Evolutionary conservation across 2,888 invertebrate species (phyloP).

Genomic region (Amblyjoppa proteus): DNA sequence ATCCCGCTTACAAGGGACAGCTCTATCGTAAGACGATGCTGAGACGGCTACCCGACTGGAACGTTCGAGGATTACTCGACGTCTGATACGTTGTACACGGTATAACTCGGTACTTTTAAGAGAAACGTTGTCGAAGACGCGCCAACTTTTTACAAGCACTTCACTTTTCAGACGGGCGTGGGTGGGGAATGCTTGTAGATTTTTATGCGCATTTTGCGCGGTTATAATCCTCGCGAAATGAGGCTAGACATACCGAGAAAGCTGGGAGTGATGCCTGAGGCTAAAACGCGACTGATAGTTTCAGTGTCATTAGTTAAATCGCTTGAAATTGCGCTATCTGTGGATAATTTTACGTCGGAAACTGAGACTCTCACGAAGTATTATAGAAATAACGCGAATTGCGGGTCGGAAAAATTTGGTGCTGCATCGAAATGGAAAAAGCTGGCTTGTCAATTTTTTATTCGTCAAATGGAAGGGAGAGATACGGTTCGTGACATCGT

Average conservation of each 20-base stretch:
- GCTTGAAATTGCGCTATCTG: background rate
- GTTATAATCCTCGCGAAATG: background rate
- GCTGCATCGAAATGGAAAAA: background rate
- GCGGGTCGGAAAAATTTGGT: background rate
- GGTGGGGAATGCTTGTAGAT: background rate
- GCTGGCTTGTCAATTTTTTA: background rate
- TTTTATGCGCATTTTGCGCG: background rate
- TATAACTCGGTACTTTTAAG: background rate
- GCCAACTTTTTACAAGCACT: constrained; percentile 7
- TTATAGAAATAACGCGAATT: background rate
- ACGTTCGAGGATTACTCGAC: constrained; percentile 77
- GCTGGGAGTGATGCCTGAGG: background rate
- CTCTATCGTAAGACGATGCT: constrained; percentile 71
- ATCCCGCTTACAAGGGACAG: constrained; percentile 67
- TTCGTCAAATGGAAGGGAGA: background rate
- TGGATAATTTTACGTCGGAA: background rate
- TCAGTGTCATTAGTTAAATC: constrained; percentile 1
- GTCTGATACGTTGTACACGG: constrained; percentile 37
- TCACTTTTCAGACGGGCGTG: background rate
- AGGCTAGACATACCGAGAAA: background rate
- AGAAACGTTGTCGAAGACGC: background rate
- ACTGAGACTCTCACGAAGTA: background rate
- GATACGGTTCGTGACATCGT: background rate
- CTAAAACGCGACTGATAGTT: background rate
- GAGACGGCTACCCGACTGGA: constrained; percentile 74